phyloP scores from a whole-genome alignment of 1,140 invertebrate species.

The Drosophila lacteicornis region DNA sequence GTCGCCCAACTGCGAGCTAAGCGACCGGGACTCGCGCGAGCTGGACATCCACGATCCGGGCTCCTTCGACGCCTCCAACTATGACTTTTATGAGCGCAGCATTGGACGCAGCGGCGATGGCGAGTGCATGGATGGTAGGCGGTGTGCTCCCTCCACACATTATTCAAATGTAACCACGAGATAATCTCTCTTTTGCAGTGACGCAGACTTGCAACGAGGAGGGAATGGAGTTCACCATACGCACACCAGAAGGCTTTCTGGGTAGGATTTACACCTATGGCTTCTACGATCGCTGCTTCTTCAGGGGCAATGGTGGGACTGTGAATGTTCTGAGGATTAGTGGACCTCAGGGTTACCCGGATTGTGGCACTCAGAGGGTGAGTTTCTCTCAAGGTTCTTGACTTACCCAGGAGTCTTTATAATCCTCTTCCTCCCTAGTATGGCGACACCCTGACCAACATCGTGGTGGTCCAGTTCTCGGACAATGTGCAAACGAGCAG shows the following conservation, averaged over 20 bases:
- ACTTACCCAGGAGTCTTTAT: background rate
- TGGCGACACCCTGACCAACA: slow-evolving; percentile 96
- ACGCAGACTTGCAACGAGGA: slow-evolving; percentile 96
- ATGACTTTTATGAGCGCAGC: slow-evolving; percentile 94
- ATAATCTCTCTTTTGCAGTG: slow-evolving; percentile 86
- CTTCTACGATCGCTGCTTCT: slow-evolving; percentile 96
- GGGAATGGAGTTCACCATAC: slow-evolving; percentile 96
- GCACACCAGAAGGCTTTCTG: slow-evolving; percentile 94
- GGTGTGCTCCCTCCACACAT: background rate
- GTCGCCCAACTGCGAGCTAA: slow-evolving; percentile 94
- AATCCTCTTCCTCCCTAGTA: slow-evolving; percentile 86
- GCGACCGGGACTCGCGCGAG: slow-evolving; percentile 93
- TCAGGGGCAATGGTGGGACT: slow-evolving; percentile 94
- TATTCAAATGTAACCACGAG: background rate
- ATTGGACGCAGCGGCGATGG: slow-evolving; percentile 89
- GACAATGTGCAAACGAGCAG: slow-evolving; percentile 96
- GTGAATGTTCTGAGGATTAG: slow-evolving; percentile 93
- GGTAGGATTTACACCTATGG: slow-evolving; percentile 96
- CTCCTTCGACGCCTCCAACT: slow-evolving; percentile 94
- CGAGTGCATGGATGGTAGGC: slow-evolving; percentile 89
- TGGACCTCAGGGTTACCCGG: slow-evolving; percentile 94
- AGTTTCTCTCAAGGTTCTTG: slow-evolving; percentile 40
- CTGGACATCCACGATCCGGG: slow-evolving; percentile 93
- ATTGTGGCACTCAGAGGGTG: slow-evolving; percentile 94
- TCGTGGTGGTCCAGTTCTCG: slow-evolving; percentile 97